Conservation (phyloP, 2,797 vertebrate species). For the Crocidura indochinensis region DNA sequence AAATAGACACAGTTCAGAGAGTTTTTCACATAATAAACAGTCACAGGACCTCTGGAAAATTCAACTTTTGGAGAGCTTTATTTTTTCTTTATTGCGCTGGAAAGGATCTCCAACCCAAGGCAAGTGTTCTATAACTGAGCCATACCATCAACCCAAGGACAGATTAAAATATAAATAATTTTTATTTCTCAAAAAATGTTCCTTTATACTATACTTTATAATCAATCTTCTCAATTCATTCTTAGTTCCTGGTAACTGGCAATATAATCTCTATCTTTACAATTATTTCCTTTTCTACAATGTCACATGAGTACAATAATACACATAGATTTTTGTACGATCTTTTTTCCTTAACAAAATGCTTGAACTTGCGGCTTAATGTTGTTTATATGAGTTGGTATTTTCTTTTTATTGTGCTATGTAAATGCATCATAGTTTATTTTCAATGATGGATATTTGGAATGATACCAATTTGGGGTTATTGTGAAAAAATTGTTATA, state of each 20-base stretch:
- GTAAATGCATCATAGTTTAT: too few species aligned
- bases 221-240: not conserved
- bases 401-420: too few species aligned
- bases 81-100: too few species aligned
- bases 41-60: not conserved
- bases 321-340: not conserved
- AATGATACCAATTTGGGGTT: not conserved
- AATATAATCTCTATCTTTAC: too few species aligned
- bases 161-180: not conserved
- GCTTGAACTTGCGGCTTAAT: not conserved
- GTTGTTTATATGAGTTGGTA: too few species aligned
- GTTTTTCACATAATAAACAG: not conserved
- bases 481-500: slow-evolving; percentile 26
- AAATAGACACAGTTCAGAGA: not conserved
- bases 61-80: not conserved
- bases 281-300: slow-evolving; percentile 20
- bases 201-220: not conserved
- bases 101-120: too few species aligned
- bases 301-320: not conserved
- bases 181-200: not conserved
- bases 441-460: too few species aligned
- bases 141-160: too few species aligned
- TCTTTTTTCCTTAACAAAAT: not conserved
- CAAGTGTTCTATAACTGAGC: too few species aligned
- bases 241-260: not conserved